phyloP scores from a whole-genome alignment of 2,113 vertebrate species.

The human (Homo sapiens) region DNA sequence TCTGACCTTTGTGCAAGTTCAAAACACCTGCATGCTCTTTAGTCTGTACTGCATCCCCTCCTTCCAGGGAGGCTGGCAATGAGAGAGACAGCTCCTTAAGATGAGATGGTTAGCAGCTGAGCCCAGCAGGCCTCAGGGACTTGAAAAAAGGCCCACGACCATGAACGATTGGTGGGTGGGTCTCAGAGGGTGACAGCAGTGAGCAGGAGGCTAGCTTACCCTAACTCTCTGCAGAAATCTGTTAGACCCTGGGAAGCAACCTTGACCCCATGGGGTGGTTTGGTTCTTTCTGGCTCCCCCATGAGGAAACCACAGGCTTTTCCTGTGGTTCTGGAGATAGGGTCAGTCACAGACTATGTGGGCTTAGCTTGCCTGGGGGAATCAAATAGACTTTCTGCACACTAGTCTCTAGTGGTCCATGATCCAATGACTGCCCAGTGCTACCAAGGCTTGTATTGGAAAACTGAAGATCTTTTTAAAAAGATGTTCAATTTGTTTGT shows the following conservation, averaged over 20 bases:
- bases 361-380: background rate
- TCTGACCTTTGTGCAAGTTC: background rate
- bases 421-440: background rate
- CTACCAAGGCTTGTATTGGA: background rate
- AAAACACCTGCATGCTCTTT: background rate
- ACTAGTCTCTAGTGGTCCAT: background rate
- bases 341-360: background rate
- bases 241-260: background rate
- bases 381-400: background rate
- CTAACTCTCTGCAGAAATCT: background rate
- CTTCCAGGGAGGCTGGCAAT: background rate
- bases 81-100: background rate
- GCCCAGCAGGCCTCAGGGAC: background rate
- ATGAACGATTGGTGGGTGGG: background rate
- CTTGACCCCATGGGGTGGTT: background rate
- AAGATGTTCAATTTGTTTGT: background rate
- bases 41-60: background rate
- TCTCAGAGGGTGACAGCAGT: rapidly evolving
- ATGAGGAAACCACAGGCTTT: background rate
- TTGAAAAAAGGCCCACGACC: background rate
- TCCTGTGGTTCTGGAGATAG: background rate
- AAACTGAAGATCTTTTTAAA: background rate
- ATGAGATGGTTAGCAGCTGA: background rate
- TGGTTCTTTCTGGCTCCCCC: background rate
- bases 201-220: background rate